Evolutionary conservation across 2,797 vertebrate genomes (phyloP).

Genomic region (Chelon labrosus): DNA sequence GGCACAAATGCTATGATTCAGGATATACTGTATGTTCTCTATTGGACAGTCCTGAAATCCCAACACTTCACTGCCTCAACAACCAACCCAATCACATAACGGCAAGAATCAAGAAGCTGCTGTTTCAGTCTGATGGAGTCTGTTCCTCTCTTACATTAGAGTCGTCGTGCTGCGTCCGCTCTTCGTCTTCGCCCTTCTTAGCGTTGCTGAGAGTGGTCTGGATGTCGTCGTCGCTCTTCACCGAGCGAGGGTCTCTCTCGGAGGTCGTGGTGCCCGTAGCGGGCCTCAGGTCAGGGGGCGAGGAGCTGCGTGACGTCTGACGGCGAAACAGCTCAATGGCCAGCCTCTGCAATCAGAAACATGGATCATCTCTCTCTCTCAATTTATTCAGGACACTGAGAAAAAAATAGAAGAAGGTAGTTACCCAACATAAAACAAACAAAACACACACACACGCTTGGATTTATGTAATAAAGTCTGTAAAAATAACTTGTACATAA

Average conservation of each 20-base stretch:
- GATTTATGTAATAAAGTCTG: too few relatives aligned
- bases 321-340: slow-evolving; percentile 95
- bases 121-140: neutral
- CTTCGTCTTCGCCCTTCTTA: slow-evolving; percentile 86
- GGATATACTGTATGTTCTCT: too few relatives aligned
- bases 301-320: slow-evolving; percentile 93
- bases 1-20: too few relatives aligned
- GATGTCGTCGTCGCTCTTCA: slow-evolving; percentile 85
- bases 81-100: too few relatives aligned
- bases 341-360: slow-evolving; percentile 85
- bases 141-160: slow-evolving; percentile 87
- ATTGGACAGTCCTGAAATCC: neutral
- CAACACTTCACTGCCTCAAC: too few relatives aligned
- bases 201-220: slow-evolving; percentile 75
- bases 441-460: too few relatives aligned
- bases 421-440: too few relatives aligned
- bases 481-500: too few relatives aligned
- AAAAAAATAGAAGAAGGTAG: too few relatives aligned
- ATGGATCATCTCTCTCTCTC: too few relatives aligned
- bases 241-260: slow-evolving; percentile 87
- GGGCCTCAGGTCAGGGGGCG: slow-evolving; percentile 91
- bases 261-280: slow-evolving; percentile 87
- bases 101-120: neutral
- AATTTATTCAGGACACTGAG: too few relatives aligned
- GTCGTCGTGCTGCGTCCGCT: slow-evolving; percentile 92